A percentile compares a stretch with the other conserved stretches of the same genome.
phyloP scores from a whole-genome alignment of 2,113 vertebrate species.

The Romanogobio albipinnatus region DNA sequence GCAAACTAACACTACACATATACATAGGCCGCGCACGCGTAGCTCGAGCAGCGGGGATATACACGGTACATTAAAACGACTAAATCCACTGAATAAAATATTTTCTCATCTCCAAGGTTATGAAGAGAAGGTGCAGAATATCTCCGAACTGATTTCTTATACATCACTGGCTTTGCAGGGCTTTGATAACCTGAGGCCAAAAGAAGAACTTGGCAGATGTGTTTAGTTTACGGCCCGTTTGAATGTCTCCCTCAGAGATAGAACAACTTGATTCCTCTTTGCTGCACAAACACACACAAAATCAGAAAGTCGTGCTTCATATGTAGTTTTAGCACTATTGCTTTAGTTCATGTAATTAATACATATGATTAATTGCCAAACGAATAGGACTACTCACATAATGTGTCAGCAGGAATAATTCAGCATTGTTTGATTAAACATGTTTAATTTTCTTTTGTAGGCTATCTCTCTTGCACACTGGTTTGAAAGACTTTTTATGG shows the following conservation, averaged over 20 bases:
- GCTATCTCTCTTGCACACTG: neutral
- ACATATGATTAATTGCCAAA: neutral
- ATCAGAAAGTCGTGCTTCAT: neutral
- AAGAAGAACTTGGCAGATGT: conserved; percentile 59
- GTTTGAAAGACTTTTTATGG: neutral
- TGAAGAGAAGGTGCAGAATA: conserved; percentile 36
- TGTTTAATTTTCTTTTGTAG: neutral
- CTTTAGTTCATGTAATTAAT: neutral
- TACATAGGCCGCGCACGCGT: neutral
- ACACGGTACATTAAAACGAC: conserved; percentile 26
- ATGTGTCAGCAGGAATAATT: neutral
- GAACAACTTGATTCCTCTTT: conserved; percentile 21
- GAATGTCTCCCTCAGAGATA: conserved; percentile 44
- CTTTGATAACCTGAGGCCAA: conserved; percentile 58
- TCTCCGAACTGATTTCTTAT: conserved; percentile 42
- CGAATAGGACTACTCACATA: neutral
- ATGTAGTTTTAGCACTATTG: neutral
- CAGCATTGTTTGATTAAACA: neutral
- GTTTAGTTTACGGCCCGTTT: conserved; percentile 58
- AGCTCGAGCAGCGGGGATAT: neutral
- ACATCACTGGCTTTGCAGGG: conserved; percentile 46
- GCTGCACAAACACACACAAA: conserved; percentile 11
- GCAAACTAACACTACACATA: conserved; percentile 15
- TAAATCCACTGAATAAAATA: conserved; percentile 38
- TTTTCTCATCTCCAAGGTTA: conserved; percentile 43